These are phyloP conservation scores for Anhinga anhinga DNA, from an alignment of 2,113 vertebrate species.

Conservation along the genomic window DNA sequence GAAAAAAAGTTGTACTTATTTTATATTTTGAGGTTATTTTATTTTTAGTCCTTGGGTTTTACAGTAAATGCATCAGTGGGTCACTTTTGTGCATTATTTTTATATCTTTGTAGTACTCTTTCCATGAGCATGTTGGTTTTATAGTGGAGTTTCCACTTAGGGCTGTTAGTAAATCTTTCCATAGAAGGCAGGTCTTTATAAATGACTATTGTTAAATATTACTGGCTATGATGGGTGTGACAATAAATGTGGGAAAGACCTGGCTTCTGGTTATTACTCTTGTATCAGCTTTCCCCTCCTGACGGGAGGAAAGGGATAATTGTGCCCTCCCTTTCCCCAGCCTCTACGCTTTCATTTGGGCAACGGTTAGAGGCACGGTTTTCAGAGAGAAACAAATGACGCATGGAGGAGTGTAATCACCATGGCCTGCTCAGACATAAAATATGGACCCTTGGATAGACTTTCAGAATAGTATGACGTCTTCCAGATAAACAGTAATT, in stretches of 20 bases:
- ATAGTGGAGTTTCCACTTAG: constrained; percentile 57
- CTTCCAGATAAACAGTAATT: neutral
- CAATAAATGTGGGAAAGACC: neutral
- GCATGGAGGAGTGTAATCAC: neutral
- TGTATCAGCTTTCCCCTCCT: neutral
- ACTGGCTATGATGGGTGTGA: neutral
- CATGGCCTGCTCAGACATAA: neutral
- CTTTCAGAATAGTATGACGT: neutral
- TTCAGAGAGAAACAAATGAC: constrained; percentile 1
- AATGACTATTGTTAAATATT: constrained; percentile 25
- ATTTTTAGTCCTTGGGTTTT: constrained; percentile 47
- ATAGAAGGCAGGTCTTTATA: constrained; percentile 40
- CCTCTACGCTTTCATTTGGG: neutral
- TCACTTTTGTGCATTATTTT: constrained; percentile 45
- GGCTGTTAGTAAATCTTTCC: constrained; percentile 65
- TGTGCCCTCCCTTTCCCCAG: neutral
- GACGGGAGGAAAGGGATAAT: neutral
- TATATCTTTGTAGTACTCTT: constrained; percentile 35
- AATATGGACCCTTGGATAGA: neutral
- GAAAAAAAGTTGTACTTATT: neutral
- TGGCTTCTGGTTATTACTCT: neutral
- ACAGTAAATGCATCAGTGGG: constrained; percentile 39
- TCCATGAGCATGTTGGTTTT: constrained; percentile 34
- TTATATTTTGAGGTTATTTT: constrained; percentile 42
- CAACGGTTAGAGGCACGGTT: neutral